Evolutionary conservation across 2,113 vertebrate species (phyloP).

Genomic region (Poecilia latipinna): DNA sequence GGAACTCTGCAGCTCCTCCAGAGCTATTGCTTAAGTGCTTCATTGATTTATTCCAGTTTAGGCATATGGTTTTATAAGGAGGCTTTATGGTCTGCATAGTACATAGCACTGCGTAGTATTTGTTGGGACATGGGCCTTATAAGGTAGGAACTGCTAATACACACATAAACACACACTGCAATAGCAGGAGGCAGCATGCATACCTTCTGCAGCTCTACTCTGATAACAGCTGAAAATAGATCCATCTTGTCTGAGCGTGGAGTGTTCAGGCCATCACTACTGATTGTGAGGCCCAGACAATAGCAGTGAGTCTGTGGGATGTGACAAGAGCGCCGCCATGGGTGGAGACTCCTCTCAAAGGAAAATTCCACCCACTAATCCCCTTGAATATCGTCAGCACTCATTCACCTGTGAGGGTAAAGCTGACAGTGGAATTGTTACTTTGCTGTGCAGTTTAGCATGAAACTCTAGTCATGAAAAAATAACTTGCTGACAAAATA

Average conservation of each 20-base stretch:
- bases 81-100: no score
- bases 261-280: constrained; percentile 32
- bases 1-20: no score
- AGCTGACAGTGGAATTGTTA: no score
- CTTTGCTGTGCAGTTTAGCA: no score
- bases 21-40: no score
- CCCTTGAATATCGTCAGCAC: constrained; percentile 3
- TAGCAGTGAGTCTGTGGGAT: constrained; percentile 48
- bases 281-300: constrained; percentile 42
- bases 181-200: constrained; percentile 7
- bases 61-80: no score
- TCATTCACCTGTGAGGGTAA: background rate
- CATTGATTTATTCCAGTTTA: no score
- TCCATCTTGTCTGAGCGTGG: constrained; percentile 46
- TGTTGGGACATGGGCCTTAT: no score
- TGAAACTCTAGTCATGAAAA: no score
- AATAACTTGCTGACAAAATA: no score
- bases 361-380: constrained; percentile 42
- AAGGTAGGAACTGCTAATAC: background rate
- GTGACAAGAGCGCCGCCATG: constrained; percentile 55
- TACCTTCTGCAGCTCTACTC: constrained; percentile 39
- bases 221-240: constrained; percentile 61
- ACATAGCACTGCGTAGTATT: no score
- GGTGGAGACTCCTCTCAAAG: constrained; percentile 62
- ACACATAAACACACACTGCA: no score